phyloP scores from a whole-genome alignment of 2,888 invertebrate genomes.

The Pollenia griseotomentosa region DNA sequence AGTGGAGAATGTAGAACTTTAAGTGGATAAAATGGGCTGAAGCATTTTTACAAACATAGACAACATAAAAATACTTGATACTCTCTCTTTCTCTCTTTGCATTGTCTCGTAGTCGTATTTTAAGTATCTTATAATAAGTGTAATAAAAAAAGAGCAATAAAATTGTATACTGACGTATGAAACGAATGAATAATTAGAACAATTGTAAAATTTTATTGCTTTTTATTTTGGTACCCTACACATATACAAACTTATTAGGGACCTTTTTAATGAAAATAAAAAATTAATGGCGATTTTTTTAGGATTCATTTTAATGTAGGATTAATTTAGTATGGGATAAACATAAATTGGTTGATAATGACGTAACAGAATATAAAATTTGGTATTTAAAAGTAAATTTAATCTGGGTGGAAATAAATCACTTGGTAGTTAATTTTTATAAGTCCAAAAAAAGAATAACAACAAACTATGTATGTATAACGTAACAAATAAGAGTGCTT shows the following conservation, averaged over 20 bases:
- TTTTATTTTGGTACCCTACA: neutral
- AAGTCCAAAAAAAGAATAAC: no score
- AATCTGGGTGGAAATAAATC: no score
- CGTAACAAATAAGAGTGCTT: no score
- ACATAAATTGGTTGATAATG: no score
- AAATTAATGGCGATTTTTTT: neutral
- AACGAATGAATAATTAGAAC: constrained; percentile 44
- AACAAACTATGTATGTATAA: no score
- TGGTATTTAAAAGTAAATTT: no score
- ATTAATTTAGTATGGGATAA: neutral
- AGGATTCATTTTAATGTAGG: neutral
- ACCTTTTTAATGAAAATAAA: neutral
- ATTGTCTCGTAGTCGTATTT: neutral
- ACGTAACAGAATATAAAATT: no score
- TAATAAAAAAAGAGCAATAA: constrained; percentile 31
- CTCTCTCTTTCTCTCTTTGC: neutral
- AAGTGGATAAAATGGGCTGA: constrained; percentile 30
- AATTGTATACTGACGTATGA: neutral
- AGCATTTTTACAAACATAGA: constrained; percentile 45
- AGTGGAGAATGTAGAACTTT: neutral
- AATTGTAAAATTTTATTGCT: constrained; percentile 38
- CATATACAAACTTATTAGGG: neutral
- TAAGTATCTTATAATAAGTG: constrained; percentile 21
- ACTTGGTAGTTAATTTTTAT: no score
- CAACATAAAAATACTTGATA: constrained; percentile 49